Percentiles rank a stretch among this genome's conserved stretches.
These are phyloP conservation scores for Chaetops frenatus DNA, from an alignment of 2,113 vertebrate species.

Conservation along the genomic window DNA sequence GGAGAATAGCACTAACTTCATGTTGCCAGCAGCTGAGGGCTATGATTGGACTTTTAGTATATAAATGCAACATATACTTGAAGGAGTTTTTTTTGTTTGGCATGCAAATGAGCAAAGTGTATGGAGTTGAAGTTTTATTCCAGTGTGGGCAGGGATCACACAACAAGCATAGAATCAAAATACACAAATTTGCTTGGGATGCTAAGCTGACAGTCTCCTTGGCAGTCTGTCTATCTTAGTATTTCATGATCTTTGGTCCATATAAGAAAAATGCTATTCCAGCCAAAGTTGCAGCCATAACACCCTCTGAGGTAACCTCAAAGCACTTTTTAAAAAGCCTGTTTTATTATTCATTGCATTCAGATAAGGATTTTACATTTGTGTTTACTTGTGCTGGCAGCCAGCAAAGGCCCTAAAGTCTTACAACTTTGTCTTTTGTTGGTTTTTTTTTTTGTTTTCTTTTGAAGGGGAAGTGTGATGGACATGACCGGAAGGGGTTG, in stretches of 20 bases:
- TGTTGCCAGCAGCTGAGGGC: not conserved
- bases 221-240: rapidly evolving
- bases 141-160: not conserved
- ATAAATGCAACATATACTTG: not conserved
- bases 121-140: not conserved
- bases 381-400: not conserved
- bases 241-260: not conserved
- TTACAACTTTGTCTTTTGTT: not conserved
- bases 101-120: rapidly evolving
- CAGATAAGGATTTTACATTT: not conserved
- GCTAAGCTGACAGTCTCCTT: not conserved
- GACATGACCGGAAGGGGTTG: not conserved
- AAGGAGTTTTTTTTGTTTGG: not conserved
- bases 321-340: not conserved
- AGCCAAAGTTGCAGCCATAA: not conserved
- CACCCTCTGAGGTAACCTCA: not conserved
- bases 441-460: not conserved
- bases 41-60: not conserved
- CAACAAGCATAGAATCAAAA: not conserved
- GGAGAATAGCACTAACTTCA: not conserved
- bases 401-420: not conserved
- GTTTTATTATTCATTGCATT: not conserved
- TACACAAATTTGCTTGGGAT: rapidly evolving
- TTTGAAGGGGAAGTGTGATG: rapidly evolving
- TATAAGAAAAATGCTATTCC: not conserved